Evolutionary conservation across 2,888 invertebrate genomes (phyloP), one percentile per base, ranked within the genome.

Genomic region (Zelleria hepariella): DNA sequence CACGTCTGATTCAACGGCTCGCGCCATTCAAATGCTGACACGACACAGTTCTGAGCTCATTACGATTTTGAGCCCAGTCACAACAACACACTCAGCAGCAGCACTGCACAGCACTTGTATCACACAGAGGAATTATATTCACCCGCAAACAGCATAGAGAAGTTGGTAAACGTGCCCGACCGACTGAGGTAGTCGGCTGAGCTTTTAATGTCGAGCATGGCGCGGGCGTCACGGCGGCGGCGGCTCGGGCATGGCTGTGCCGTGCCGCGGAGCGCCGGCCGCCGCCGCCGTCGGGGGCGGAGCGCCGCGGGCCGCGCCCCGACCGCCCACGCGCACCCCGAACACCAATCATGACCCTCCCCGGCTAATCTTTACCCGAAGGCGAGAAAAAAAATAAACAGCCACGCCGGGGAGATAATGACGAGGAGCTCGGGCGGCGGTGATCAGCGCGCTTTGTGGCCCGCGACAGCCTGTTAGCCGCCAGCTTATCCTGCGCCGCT

Each of bases 131-230:
- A 69, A 63, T 60, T 60, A 84, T 82, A 90, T 89, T 90, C 93
- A 96, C 96, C 96, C 89, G 95, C 95, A 90, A 96, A 96, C 78
- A 97, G 92, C 96, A 97, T 96, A 86, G 96, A 96, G 91, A 97
- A 95, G 90, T 96, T 96, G 86, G 96, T 95, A 86, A 97, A 96
- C 65, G 96, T 95, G 80, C 96, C 96, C 81, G 96, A 94, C 89
- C 96, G 93, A 89, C 93, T 93, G 78, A 96, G 92, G 90, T 96
- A 96, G 91, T 96, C 96, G 87, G 96, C 94, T 75, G 96, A 94
- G 76, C 94, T 94, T 89, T 96, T 96, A 80, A 96, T 96, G 92
- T 96, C 96, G 90, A 96, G 92, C 96, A 96, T 96, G 78, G 68
- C 75, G 75, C 76, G 72, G 74, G 72, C 74, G 65, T 69, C 67